A percentile compares a stretch with the other conserved stretches of the same genome.
Evolutionary conservation across 1,140 invertebrate genomes (phyloP).

Genomic region (Metaphire vulgaris): DNA sequence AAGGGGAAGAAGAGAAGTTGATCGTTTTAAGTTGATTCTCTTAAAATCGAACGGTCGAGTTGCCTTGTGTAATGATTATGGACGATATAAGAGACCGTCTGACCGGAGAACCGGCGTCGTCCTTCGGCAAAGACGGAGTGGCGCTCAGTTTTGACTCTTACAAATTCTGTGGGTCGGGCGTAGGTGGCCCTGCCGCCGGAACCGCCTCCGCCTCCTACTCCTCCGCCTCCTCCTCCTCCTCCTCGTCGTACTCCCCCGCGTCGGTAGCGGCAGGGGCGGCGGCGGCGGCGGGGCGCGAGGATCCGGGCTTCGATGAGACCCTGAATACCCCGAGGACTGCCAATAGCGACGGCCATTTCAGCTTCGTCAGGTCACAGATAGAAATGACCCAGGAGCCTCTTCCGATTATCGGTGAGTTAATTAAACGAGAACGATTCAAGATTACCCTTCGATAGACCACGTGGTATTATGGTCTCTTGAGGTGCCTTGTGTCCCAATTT

Average conservation of each 20-base stretch:
- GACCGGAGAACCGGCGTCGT: neutral
- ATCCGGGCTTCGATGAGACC: neutral
- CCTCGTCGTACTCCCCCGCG: too few species aligned
- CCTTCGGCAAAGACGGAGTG: neutral
- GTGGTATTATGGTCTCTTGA: too few species aligned
- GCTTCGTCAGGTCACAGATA: neutral
- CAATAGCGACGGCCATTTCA: neutral
- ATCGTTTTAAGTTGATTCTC: too few species aligned
- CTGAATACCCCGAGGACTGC: neutral
- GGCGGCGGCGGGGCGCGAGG: too few species aligned
- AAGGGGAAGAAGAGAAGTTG: neutral
- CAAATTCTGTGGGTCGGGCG: too few species aligned
- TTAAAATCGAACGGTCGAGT: neutral
- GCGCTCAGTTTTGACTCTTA: neutral
- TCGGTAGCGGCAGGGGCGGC: neutral
- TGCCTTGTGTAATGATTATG: neutral
- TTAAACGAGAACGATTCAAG: too few species aligned
- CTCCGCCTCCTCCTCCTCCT: too few species aligned
- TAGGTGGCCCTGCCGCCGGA: too few species aligned
- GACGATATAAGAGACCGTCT: neutral
- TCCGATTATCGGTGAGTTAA: neutral
- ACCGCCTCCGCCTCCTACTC: too few species aligned
- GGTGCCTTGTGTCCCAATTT: too few species aligned
- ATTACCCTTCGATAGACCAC: too few species aligned
- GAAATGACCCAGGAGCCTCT: neutral